These are phyloP conservation scores for Lophius americanus DNA, from an alignment of 2,797 vertebrate species.

Conservation along the genomic window DNA sequence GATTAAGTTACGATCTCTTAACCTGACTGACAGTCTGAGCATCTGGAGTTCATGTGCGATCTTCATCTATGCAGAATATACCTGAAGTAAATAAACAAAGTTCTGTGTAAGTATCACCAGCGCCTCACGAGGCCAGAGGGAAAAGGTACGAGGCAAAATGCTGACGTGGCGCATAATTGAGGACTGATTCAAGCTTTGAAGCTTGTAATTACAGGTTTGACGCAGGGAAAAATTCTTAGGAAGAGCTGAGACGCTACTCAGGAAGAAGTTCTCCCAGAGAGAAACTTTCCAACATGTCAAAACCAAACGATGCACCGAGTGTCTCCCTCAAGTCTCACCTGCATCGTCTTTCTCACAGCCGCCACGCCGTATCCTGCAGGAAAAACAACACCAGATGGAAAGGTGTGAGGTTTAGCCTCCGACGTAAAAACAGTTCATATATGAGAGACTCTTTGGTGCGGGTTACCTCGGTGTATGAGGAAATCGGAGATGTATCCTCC, in stretches of 20 bases:
- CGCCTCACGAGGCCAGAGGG: no score
- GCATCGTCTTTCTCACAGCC: conserved; percentile 89
- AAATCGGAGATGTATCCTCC: conserved; percentile 87
- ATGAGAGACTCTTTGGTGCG: background rate
- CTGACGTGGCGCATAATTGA: no score
- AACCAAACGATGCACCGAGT: background rate
- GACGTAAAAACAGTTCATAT: background rate
- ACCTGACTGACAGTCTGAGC: no score
- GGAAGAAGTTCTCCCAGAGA: background rate
- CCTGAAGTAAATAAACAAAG: no score
- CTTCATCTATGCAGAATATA: no score
- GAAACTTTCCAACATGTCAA: background rate
- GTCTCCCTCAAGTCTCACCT: conserved; percentile 77
- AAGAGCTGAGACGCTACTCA: background rate
- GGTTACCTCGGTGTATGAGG: conserved; percentile 86
- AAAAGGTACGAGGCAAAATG: no score
- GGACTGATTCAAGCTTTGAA: background rate
- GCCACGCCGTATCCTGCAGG: conserved; percentile 82
- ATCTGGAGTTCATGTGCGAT: no score
- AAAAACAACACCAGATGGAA: background rate
- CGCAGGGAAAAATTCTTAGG: conserved; percentile 12
- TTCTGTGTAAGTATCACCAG: no score
- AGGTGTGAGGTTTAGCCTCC: background rate
- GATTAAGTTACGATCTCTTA: background rate
- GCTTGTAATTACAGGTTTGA: conserved; percentile 39